Percentiles rank a stretch among this genome's conserved stretches.
phyloP scores from a whole-genome alignment of 2,797 vertebrate genomes.

The Malurus splendens region DNA sequence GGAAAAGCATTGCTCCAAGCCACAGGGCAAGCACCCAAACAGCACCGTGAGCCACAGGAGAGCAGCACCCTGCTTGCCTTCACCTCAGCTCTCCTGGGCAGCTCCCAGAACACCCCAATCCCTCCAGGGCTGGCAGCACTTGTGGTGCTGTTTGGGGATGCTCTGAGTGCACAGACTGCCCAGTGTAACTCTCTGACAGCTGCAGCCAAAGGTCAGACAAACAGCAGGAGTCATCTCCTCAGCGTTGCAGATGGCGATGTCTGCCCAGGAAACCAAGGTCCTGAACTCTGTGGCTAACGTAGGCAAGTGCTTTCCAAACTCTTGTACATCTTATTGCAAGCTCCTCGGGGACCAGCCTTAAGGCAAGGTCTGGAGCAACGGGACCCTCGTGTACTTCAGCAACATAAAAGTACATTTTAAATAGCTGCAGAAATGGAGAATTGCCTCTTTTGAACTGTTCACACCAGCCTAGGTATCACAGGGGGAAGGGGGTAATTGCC shows the following conservation, averaged over 20 bases:
- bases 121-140: background rate
- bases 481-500: background rate
- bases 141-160: background rate
- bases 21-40: background rate
- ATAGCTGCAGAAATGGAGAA: background rate
- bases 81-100: background rate
- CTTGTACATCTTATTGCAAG: background rate
- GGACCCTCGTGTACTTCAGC: background rate
- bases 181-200: background rate
- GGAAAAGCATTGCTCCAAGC: background rate
- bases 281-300: background rate
- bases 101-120: accelerated
- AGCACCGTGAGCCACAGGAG: background rate
- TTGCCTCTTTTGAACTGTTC: background rate
- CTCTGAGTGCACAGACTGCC: background rate
- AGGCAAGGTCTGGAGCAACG: background rate
- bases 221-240: background rate
- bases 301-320: background rate
- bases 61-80: background rate
- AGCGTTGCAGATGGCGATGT: background rate
- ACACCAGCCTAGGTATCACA: background rate
- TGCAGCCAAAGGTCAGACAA: background rate
- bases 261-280: background rate
- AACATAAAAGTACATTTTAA: background rate
- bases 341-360: background rate